phyloP scores from a whole-genome alignment of 2,113 vertebrate genomes.

The Coryphaenoides rupestris region DNA sequence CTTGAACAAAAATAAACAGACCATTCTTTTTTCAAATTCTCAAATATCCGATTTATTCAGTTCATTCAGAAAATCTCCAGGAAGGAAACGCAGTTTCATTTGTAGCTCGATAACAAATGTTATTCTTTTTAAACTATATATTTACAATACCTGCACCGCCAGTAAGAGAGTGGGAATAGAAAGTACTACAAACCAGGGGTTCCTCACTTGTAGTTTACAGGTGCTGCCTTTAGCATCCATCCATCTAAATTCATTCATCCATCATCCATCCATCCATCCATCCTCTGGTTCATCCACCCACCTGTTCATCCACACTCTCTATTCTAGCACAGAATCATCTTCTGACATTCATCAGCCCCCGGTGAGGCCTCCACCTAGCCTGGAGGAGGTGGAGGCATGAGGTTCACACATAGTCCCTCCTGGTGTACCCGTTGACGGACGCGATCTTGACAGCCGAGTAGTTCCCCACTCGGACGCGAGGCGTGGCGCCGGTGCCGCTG shows the following conservation, averaged over 20 bases:
- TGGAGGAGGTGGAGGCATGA: neutral
- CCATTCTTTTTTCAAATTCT: too few relatives aligned
- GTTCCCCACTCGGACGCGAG: constrained; percentile 31
- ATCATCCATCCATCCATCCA: neutral
- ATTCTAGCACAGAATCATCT: neutral
- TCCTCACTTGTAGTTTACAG: constrained; percentile 12
- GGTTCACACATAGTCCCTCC: constrained; percentile 74
- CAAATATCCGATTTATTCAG: too few relatives aligned
- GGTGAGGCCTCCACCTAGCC: too few relatives aligned
- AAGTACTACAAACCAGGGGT: too few relatives aligned
- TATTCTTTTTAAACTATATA: too few relatives aligned
- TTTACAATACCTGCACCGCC: too few relatives aligned
- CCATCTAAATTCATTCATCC: neutral
- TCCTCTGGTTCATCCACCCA: neutral
- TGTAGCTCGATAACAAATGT: too few relatives aligned
- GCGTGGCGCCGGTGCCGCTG: constrained; percentile 5
- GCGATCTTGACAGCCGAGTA: constrained; percentile 61
- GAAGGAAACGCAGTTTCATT: too few relatives aligned
- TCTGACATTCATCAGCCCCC: too few relatives aligned
- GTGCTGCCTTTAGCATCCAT: neutral
- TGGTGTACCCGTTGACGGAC: constrained; percentile 57
- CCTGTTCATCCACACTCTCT: neutral
- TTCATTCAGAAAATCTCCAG: too few relatives aligned
- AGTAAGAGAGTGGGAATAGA: too few relatives aligned
- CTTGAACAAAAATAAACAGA: too few relatives aligned